Evolutionary conservation across 1,140 invertebrate species (phyloP).

Genomic region (Caerostris extrusa): DNA sequence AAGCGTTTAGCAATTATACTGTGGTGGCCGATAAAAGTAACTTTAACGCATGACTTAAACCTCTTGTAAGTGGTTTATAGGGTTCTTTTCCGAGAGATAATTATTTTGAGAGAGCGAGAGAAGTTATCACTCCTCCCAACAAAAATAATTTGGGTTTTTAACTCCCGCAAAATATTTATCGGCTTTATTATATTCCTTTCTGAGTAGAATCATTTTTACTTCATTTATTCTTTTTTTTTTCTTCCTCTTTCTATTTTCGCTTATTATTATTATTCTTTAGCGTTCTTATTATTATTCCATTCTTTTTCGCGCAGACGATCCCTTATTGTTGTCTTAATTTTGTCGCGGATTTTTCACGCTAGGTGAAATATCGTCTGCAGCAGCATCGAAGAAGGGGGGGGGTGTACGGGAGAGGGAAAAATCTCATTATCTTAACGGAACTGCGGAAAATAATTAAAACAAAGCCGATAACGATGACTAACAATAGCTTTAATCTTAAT

Average conservation of each 20-base stretch:
- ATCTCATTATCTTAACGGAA: slow-evolving; percentile 76
- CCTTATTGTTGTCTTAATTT: slow-evolving; percentile 77
- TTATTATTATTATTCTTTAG: too few species aligned
- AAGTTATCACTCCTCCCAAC: slow-evolving; percentile 71
- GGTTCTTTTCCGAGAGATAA: slow-evolving; percentile 76
- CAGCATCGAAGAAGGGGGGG: slow-evolving; percentile 11
- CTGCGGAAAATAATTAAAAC: slow-evolving; percentile 77
- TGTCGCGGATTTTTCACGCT: slow-evolving; percentile 76
- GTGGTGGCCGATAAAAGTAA: slow-evolving; percentile 74
- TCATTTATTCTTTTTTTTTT: slow-evolving; percentile 39
- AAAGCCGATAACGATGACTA: slow-evolving; percentile 78
- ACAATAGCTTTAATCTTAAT: slow-evolving; percentile 77
- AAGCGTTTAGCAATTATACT: slow-evolving; percentile 76
- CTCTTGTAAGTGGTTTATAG: slow-evolving; percentile 77
- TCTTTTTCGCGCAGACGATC: slow-evolving; percentile 42
- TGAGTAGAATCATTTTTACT: slow-evolving; percentile 38
- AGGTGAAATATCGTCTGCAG: slow-evolving; percentile 68
- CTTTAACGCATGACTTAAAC: slow-evolving; percentile 74
- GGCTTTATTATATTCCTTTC: slow-evolving; percentile 41
- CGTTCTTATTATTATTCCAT: slow-evolving; percentile 26
- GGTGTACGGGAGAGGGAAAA: slow-evolving; percentile 37
- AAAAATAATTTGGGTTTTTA: slow-evolving; percentile 75
- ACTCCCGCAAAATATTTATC: slow-evolving; percentile 74
- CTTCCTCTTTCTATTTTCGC: background rate
- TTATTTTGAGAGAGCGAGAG: slow-evolving; percentile 68